Percentiles rank a stretch among this genome's conserved stretches.
phyloP scores from a whole-genome alignment of 2,113 vertebrate genomes.

The Aegithalos caudatus region DNA sequence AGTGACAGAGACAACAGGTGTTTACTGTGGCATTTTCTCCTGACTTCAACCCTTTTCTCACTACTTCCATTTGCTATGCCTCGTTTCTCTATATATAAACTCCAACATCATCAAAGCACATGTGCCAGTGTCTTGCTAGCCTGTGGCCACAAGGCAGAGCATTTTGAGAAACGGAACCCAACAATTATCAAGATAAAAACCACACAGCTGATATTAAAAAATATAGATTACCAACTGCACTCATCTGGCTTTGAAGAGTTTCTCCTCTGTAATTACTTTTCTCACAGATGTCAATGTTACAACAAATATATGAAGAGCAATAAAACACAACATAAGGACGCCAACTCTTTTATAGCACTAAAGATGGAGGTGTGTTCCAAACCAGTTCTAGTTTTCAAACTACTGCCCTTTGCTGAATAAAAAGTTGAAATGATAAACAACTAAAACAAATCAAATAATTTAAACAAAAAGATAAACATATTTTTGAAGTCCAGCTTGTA shows the following conservation, averaged over 20 bases:
- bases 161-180: background rate
- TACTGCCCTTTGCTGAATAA: background rate
- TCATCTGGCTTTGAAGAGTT: background rate
- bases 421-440: background rate
- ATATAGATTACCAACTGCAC: background rate
- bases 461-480: background rate
- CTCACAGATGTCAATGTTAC: fast-evolving
- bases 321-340: background rate
- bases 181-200: background rate
- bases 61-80: background rate
- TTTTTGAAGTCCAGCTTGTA: background rate
- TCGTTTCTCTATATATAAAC: background rate
- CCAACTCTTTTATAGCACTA: background rate
- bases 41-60: background rate
- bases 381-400: background rate
- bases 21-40: background rate
- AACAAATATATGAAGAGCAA: background rate
- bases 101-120: background rate
- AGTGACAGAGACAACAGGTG: background rate
- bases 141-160: background rate
- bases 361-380: background rate
- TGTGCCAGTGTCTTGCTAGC: background rate
- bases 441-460: background rate
- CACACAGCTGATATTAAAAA: background rate
- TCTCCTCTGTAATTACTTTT: background rate